Base-by-base conservation (phyloP, 2,888 invertebrate genomes). In the Watsonalla binaria region DNA sequence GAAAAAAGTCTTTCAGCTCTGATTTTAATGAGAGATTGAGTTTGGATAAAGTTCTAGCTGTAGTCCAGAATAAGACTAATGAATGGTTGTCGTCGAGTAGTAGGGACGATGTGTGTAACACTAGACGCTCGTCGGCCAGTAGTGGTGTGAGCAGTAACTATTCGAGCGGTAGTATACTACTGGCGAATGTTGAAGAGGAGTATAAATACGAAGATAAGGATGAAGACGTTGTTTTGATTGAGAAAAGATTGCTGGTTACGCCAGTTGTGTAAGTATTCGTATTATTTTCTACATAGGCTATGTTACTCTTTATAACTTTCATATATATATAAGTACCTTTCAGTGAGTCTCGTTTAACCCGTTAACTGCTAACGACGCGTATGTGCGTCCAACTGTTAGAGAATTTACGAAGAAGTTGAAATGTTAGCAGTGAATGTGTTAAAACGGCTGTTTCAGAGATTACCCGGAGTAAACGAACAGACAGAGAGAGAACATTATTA, bases 131-230 rank as follows among this genome's bases (percentile, higher is more conserved):
- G 51, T 90, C 90, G 0, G 86, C 85, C 0, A 90, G 89, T 50
- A 90, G 90, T 54, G 90, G 90, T 46, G 88, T 90, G 0, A 89
- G 89, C 57, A 88, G 88, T 54, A 82, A 79, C 55, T 83, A 78
- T 47, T 86, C 86, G 0, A 79, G 82, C 0, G 86, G 90, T 0
- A 84, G 80, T 56, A 86, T 90, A 5, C 87, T 92, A 47, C 82
- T 92, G 53, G 90, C 92, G 0, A 93, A 90, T 62, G 90, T 95
- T 50, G 92, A 94, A 2, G 95, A 96, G 68, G 93, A 95, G 58
- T 96, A 95, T 69, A 94, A 93, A 51, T 95, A 96, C 71, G 92
- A 94, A 34, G 96, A 96, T 72, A 86, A 90, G 54, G 93, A 95
- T 49, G 93, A 95, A 65, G 93, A 94, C 49, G 90, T 96, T 0